Evolutionary conservation across 2,888 invertebrate species (phyloP), one percentile per base, ranked within the genome.

Genomic region (Euproctis similis): DNA sequence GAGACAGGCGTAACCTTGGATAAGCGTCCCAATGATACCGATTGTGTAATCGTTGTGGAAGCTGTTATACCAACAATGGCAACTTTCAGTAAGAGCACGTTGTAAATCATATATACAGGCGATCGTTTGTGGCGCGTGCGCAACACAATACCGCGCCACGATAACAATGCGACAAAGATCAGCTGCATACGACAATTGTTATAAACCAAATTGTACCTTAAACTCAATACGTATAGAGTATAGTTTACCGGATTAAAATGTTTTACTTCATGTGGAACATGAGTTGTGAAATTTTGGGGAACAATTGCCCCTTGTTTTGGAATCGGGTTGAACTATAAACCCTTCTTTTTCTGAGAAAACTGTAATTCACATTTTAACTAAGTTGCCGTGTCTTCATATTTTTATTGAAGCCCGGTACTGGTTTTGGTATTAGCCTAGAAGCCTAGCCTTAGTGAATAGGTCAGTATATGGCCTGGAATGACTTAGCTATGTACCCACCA

Each of bases 51-150:
- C 53, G 57, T 50, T 58, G 49, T 50, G 47, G 40, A 55, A 67
- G 63, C 58, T 63, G 71, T 70, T 71, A 66, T 61, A 55, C 58
- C 59, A 70, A 77, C 77, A 76, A 77, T 69, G 63, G 62, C 52
- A 61, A 63, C 70, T 67, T 69, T 74, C 66, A 68, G 61, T 57
- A 48, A n/a, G 56, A 53, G 60, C 59, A 59, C 61, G 60, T 53
- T 60, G 69, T 78, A 77, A 80, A 80, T 77, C 78, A 74, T 71
- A n/a, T n/a, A n/a, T n/a, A 76, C 69, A 72, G 64, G 59, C 59
- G 56, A 61, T 57, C 67, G 71, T 66, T 71, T 69, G 66, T 59
- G 69, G 77, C 80, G 76, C 80, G 80, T 77, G 80, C 77, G 65
- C 68, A 48, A 53, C 48, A 47, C 63, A 58, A 65, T 65, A 65